These are phyloP conservation scores for Drosophila gaucha DNA, from an alignment of 2,888 invertebrate genomes.

Conservation along the genomic window DNA sequence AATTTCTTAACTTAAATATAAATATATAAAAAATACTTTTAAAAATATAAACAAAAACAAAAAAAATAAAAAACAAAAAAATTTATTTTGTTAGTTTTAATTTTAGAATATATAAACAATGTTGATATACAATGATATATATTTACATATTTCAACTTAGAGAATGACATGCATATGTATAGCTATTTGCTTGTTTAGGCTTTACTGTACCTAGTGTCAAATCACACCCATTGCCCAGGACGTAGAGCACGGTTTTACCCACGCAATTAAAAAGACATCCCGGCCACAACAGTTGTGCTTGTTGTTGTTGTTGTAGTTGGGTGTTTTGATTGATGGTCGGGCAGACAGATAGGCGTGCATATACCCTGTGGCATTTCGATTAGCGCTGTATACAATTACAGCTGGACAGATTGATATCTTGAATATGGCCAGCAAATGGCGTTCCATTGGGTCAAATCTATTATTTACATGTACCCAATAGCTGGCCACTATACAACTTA, in stretches of 20 bases:
- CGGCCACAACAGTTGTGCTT: conserved; percentile 10
- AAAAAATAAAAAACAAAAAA: no score
- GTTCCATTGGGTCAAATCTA: conserved; percentile 19
- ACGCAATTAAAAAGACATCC: conserved; percentile 35
- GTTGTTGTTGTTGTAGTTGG: conserved; percentile 14
- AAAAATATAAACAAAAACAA: no score
- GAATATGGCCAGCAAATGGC: conserved; percentile 25
- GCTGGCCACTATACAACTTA: conserved; percentile 3
- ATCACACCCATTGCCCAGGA: not conserved
- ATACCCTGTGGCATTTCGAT: conserved; percentile 28
- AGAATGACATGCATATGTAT: not conserved
- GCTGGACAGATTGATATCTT: conserved; percentile 48
- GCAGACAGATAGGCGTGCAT: conserved; percentile 7
- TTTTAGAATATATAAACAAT: not conserved
- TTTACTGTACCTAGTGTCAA: conserved; percentile 4
- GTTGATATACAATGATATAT: not conserved
- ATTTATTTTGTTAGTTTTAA: no score
- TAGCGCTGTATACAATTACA: conserved; percentile 40
- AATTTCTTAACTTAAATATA: no score
- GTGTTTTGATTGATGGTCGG: conserved; percentile 41
- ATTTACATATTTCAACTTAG: no score
- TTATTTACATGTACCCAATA: conserved; percentile 34
- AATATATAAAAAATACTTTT: no score
- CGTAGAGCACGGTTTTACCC: conserved; percentile 11
- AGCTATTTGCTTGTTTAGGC: not conserved